Conservation (phyloP, 2,888 invertebrate species). For the Protodeltote pygarga region DNA sequence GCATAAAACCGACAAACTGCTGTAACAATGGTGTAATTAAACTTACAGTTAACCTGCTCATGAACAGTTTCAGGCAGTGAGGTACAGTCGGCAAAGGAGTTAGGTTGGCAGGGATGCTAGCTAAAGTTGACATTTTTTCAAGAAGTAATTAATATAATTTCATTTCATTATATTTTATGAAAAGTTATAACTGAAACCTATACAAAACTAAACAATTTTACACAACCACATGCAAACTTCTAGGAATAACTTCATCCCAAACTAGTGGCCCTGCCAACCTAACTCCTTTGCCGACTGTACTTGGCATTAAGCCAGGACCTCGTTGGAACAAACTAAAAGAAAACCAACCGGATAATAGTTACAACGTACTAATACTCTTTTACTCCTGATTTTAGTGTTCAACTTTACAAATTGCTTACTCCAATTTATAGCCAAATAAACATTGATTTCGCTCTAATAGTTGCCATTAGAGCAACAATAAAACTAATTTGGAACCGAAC, state of each 20-base stretch:
- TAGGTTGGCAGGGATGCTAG: too few species aligned
- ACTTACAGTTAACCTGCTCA: not conserved
- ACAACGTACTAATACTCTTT: conserved; percentile 12
- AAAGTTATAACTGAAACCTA: too few species aligned
- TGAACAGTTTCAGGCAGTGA: not conserved
- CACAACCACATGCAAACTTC: too few species aligned
- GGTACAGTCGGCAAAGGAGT: too few species aligned
- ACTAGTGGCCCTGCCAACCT: too few species aligned
- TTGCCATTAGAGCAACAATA: conserved; percentile 33
- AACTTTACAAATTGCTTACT: conserved; percentile 25
- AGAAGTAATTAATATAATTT: too few species aligned
- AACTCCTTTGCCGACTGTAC: too few species aligned
- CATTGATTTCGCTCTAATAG: conserved; percentile 35
- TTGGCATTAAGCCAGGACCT: conserved; percentile 14
- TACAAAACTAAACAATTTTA: too few species aligned
- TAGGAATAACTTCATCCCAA: too few species aligned
- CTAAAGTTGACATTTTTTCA: too few species aligned
- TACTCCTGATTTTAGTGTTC: conserved; percentile 23
- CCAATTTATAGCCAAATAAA: conserved; percentile 34
- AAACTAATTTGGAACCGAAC: conserved; percentile 43
- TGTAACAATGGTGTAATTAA: not conserved
- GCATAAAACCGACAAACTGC: too few species aligned
- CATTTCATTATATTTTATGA: too few species aligned
- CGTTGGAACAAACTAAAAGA: conserved; percentile 15
- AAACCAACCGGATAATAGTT: conserved; percentile 15